A percentile compares a stretch with the other conserved stretches of the same genome.
Evolutionary conservation across 1,140 invertebrate species (phyloP).

Genomic region (Prorops nasuta): DNA sequence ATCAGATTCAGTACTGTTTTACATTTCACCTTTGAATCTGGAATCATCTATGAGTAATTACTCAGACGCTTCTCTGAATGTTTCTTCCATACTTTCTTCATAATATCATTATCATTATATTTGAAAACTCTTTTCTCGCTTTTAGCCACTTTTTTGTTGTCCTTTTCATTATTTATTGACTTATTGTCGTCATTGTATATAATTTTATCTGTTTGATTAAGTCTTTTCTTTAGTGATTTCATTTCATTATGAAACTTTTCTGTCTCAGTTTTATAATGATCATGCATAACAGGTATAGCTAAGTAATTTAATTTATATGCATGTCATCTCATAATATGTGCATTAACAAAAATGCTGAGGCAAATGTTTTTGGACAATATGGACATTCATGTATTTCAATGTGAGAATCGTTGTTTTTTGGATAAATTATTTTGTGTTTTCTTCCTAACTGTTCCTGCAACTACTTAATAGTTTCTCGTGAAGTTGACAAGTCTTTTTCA

Average conservation of each 20-base stretch:
- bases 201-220: constrained; percentile 60
- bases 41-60: no score
- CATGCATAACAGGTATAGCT: constrained; percentile 32
- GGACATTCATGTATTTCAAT: constrained; percentile 52
- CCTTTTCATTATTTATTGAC: constrained; percentile 26
- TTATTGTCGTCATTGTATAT: constrained; percentile 51
- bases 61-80: no score
- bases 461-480: constrained; percentile 30
- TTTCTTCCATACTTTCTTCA: no score
- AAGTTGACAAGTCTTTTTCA: constrained; percentile 31
- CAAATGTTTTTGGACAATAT: constrained; percentile 50
- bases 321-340: constrained; percentile 45
- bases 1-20: constrained; percentile 24
- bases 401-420: constrained; percentile 35
- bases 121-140: constrained; percentile 10
- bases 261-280: constrained; percentile 53
- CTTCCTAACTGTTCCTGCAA: constrained; percentile 36
- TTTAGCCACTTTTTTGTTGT: constrained; percentile 13
- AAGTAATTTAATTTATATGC: constrained; percentile 23
- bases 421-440: constrained; percentile 38
- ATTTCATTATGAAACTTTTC: constrained; percentile 61
- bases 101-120: constrained; percentile 1
- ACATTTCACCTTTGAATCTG: not conserved
- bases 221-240: constrained; percentile 60
- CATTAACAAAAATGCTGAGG: constrained; percentile 43